Evolutionary conservation across 2,113 vertebrate genomes (phyloP).

Genomic region (Arothron firmamentum): DNA sequence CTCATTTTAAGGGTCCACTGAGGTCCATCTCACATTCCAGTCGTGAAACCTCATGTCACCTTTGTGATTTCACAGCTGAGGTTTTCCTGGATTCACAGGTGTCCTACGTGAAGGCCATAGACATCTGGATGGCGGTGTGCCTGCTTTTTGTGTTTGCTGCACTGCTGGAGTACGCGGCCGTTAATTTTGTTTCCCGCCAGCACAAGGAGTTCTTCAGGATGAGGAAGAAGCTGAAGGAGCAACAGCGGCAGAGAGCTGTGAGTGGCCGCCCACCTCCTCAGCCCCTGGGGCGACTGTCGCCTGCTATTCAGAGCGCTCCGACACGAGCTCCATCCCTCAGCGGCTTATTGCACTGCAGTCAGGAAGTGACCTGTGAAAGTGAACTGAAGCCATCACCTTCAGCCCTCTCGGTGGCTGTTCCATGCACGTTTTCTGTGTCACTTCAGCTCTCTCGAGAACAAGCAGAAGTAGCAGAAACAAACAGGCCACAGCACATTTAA

Average conservation of each 20-base stretch:
- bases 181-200: slow-evolving; percentile 93
- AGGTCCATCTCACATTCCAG: too few relatives aligned
- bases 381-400: slow-evolving; percentile 55
- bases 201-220: slow-evolving; percentile 91
- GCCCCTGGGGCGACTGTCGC: slow-evolving; percentile 61
- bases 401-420: slow-evolving; percentile 22
- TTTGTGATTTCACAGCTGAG: background rate
- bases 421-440: slow-evolving; percentile 20
- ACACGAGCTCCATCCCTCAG: slow-evolving; percentile 42
- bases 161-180: slow-evolving; percentile 88
- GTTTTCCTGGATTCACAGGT: slow-evolving; percentile 71
- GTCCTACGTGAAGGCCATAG: slow-evolving; percentile 93
- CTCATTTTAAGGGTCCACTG: too few relatives aligned
- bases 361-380: slow-evolving; percentile 55
- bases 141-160: slow-evolving; percentile 92
- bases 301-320: slow-evolving; percentile 51
- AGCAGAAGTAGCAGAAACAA: slow-evolving; percentile 3
- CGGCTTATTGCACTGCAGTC: slow-evolving; percentile 42
- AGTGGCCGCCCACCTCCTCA: slow-evolving; percentile 61
- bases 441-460: background rate
- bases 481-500: slow-evolving; percentile 10
- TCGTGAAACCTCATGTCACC: background rate
- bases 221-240: slow-evolving; percentile 78
- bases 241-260: slow-evolving; percentile 78
- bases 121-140: slow-evolving; percentile 97